Base-by-base conservation (phyloP, 2,888 invertebrate genomes). In the Tanytarsus gracilentus region DNA sequence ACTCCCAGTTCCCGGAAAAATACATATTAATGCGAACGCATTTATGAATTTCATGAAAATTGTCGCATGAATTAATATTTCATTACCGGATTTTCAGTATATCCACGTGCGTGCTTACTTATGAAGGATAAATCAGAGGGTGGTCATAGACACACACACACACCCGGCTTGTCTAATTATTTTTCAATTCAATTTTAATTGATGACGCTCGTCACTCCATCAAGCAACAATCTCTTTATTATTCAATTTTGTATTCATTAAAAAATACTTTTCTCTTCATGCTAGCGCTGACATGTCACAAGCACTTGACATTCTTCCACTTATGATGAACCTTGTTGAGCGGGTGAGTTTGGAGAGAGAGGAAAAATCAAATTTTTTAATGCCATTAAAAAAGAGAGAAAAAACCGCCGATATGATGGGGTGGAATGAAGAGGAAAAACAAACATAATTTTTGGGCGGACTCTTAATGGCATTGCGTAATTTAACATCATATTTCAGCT, bases 401-500 rank as follows among this genome's bases (percentile, higher is more conserved):
- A 16, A 36, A 36, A 16, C 36, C 36, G 6, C n/a, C n/a, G 2
- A 36, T 14, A 16, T n/a, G 16, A 36, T 16, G 36, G 7, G 36
- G 4, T 14, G 16, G 36, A 44, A 44, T 11, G 44, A 44, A 44
- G 44, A 44, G 53, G 36, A 39, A 56, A 56, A 26, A 25, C 40
- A 56, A 56, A 56, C 55, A 56, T 30, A 56, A 56, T 40, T 56
- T 55, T 48, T 58, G 44, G 58, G 44, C 23, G 58, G 44, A 39
- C 53, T 39, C 25, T 36, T 58, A 58, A 58, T 58, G 39, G 48
- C 58, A 40, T 58, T 58, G 58, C 58, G 58, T 58, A 58, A 25
- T 58, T 58, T 48, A 26, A 44, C 58, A 58, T 29, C 39, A 55
- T 55, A 33, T 56, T 56, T 56, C 40, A 56, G 40, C 55, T 56